A percentile compares a stretch with the other conserved stretches of the same genome.
phyloP scores from a whole-genome alignment of 2,888 invertebrate species.

The Morpho helenor region DNA sequence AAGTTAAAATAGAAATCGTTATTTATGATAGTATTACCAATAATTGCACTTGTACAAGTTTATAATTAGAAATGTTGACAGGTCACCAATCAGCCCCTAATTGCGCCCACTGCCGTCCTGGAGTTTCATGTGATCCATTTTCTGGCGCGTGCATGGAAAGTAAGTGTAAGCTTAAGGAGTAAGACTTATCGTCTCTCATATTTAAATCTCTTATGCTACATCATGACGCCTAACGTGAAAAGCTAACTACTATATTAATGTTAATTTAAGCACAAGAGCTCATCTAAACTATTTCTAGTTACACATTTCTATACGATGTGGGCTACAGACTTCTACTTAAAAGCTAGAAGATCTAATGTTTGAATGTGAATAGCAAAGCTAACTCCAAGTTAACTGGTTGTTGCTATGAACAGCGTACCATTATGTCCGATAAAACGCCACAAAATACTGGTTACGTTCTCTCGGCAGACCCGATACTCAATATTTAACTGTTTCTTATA shows the following conservation, averaged over 20 bases:
- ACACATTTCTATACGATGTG: constrained; percentile 24
- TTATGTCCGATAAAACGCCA: constrained; percentile 79
- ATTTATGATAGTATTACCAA: too few relatives aligned
- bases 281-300: constrained; percentile 23
- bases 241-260: constrained; percentile 23
- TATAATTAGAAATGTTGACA: background rate
- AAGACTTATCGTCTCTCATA: constrained; percentile 11
- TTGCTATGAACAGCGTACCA: constrained; percentile 69
- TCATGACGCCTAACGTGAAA: constrained; percentile 16
- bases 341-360: constrained; percentile 53
- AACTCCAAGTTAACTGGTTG: constrained; percentile 77
- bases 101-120: constrained; percentile 89
- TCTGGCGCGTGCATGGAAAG: constrained; percentile 92
- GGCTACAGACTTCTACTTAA: constrained; percentile 44
- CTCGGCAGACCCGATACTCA: constrained; percentile 73
- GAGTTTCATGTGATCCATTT: constrained; percentile 86
- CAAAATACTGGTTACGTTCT: constrained; percentile 69
- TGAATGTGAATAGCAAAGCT: constrained; percentile 71
- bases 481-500: constrained; percentile 23
- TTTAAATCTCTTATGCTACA: constrained; percentile 13
- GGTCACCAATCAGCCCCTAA: constrained; percentile 32
- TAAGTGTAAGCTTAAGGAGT: constrained; percentile 63
- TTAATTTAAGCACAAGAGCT: constrained; percentile 17
- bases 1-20: too few relatives aligned
- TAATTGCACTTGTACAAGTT: too few relatives aligned